Evolutionary conservation across 2,113 vertebrate species (phyloP).

Genomic region (Limnothrissa miodon): DNA sequence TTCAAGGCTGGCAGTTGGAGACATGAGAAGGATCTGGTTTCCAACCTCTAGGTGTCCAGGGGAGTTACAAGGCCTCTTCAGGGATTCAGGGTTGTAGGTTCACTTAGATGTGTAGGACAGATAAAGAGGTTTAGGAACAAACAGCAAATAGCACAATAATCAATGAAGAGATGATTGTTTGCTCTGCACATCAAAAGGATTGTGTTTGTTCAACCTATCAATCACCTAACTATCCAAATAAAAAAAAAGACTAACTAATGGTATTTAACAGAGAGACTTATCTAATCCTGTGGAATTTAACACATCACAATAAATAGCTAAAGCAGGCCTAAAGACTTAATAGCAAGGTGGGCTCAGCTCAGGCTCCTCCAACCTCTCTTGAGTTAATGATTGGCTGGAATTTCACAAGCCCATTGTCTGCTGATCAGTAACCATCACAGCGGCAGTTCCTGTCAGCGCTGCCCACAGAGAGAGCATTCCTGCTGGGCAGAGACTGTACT

Average conservation of each 20-base stretch:
- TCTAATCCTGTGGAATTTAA: not conserved
- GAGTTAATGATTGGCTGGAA: constrained; percentile 17
- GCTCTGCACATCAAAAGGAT: constrained; percentile 2
- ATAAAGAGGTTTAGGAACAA: not conserved
- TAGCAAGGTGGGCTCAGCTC: not conserved
- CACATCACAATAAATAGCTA: not conserved
- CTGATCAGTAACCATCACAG: not conserved
- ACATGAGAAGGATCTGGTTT: not conserved
- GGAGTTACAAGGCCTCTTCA: not conserved
- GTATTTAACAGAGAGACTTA: not conserved
- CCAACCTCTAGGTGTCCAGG: not conserved
- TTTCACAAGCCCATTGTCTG: constrained; percentile 15
- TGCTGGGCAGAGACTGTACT: constrained; percentile 41
- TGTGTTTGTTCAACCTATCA: not conserved
- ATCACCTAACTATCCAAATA: not conserved
- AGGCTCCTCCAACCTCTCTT: not conserved
- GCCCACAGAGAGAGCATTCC: constrained; percentile 35
- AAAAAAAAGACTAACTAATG: not conserved
- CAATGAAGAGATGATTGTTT: not conserved
- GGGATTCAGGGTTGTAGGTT: not conserved
- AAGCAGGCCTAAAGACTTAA: not conserved
- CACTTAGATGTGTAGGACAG: too few species aligned
- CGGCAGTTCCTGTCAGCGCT: constrained; percentile 48
- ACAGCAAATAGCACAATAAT: not conserved
- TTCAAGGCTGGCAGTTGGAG: not conserved